Base-by-base conservation (phyloP, 2,797 vertebrate species). In the Mus minutoides region DNA sequence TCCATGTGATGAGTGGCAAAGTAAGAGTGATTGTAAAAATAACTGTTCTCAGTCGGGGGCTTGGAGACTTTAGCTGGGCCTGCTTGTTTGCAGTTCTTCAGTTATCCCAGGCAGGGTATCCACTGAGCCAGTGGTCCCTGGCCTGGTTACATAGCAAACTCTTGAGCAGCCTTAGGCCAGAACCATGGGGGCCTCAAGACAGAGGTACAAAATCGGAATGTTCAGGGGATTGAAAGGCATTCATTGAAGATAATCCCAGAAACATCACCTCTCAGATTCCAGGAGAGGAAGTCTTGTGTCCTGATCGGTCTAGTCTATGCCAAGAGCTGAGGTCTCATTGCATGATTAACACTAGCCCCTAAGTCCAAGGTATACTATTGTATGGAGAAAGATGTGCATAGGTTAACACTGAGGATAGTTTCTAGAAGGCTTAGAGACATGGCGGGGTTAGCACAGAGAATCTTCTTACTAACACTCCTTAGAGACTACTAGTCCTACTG, bases 1-100 rank as follows among this genome's bases (percentile, higher is more conserved):
- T 84, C 90, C 80, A 77, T 22, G 7, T 67, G 76, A 93, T 64
- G 62, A 97, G 71, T 94, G 85, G 37, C 73, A 12, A 62, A 77
- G 40, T n/a, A 52, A 78, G 79, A 88, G 43, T 5, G 31, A 86
- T 34, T 91, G 17, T 58, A 31, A 84, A 95, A 75, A 88, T 29
- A 10, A 67, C 58, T 67, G 78, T 54, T 46, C 80, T 64, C 52
- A 64, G 60, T 7, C 78, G n/a, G 37, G 83, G 10, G 8, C 77
- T 75, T 79, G 46, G 89, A 73, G 73, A 85, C 12, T 91, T 89
- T 94, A 88, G 80, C n/a, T 88, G 58, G 22, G 12, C 71, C 75
- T n/a, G 52, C 52, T 67, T 56, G 17, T 93, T 96, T 91, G 62
- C 4, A 90, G 5, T 85, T 92, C 37, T 77, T 91, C 77, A n/a